Conservation (phyloP, 1,140 invertebrate genomes). For the Saccostrea cuccullata region DNA sequence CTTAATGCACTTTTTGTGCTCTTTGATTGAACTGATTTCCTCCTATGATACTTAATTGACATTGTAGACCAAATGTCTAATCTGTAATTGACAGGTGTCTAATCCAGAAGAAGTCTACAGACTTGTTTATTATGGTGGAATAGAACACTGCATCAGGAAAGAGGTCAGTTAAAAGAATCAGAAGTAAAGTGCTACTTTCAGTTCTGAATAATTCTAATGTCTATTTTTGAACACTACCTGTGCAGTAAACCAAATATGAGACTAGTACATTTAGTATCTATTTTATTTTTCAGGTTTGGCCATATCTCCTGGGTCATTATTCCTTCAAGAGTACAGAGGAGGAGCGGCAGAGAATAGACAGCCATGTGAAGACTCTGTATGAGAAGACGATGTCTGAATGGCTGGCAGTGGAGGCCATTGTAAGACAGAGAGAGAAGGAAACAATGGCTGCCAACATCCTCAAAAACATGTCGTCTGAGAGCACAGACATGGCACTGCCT, state of each 20-base stretch:
- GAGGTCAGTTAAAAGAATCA: conserved; percentile 79
- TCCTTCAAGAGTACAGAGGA: conserved; percentile 87
- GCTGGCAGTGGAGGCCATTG: conserved; percentile 95
- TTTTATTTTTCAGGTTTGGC: conserved; percentile 86
- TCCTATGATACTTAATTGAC: no score
- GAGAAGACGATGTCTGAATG: conserved; percentile 96
- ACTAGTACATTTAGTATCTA: no score
- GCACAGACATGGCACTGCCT: conserved; percentile 79
- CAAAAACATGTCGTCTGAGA: conserved; percentile 80
- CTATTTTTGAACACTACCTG: no score
- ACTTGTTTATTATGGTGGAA: conserved; percentile 91
- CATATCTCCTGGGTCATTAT: conserved; percentile 93
- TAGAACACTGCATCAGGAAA: conserved; percentile 87
- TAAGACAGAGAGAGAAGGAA: conserved; percentile 89
- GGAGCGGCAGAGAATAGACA: conserved; percentile 85
- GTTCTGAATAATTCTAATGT: no score
- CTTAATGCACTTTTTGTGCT: no score
- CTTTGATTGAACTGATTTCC: no score
- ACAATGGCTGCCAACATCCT: conserved; percentile 83
- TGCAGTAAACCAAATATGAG: no score
- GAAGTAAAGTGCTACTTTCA: no score
- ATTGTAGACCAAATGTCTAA: neutral
- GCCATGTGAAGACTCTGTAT: conserved; percentile 85
- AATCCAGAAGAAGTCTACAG: conserved; percentile 86
- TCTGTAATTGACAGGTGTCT: conserved; percentile 73